Percentiles rank a stretch among this genome's conserved stretches.
These are phyloP conservation scores for Cerastoderma edule DNA, from an alignment of 2,888 invertebrate species.

Conservation along the genomic window DNA sequence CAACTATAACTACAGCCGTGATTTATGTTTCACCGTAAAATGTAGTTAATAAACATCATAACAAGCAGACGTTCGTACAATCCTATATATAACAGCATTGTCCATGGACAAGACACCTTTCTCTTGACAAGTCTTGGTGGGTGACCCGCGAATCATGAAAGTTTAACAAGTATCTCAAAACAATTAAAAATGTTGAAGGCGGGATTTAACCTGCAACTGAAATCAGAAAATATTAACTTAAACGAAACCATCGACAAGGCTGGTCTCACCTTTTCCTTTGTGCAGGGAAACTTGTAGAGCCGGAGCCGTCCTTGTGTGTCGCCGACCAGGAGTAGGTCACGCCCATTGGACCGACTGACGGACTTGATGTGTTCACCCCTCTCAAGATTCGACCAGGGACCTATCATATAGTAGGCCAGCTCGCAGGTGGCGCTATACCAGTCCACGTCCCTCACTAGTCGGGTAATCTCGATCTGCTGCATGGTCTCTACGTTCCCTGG, in stretches of 20 bases:
- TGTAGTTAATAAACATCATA: no score
- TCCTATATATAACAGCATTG: no score
- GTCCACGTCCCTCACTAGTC: conserved; percentile 66
- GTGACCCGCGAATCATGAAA: no score
- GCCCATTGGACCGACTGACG: conserved; percentile 82
- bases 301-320: conserved; percentile 95
- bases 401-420: conserved; percentile 69
- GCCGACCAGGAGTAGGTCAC: conserved; percentile 92
- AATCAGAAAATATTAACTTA: neutral
- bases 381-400: conserved; percentile 78
- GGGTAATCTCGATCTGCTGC: conserved; percentile 62
- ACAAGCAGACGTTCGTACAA: no score
- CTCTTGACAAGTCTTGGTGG: no score
- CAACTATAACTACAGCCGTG: no score
- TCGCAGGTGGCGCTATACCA: conserved; percentile 72
- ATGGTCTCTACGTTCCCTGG: conserved; percentile 71
- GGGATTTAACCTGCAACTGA: no score
- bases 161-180: no score
- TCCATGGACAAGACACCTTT: no score
- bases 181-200: no score
- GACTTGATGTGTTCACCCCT: conserved; percentile 73
- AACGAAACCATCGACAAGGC: no score
- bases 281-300: conserved; percentile 92
- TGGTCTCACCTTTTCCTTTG: conserved; percentile 62
- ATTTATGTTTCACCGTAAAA: no score